Base-by-base conservation (phyloP, 2,113 vertebrate species). In the Orthonyx spaldingii region DNA sequence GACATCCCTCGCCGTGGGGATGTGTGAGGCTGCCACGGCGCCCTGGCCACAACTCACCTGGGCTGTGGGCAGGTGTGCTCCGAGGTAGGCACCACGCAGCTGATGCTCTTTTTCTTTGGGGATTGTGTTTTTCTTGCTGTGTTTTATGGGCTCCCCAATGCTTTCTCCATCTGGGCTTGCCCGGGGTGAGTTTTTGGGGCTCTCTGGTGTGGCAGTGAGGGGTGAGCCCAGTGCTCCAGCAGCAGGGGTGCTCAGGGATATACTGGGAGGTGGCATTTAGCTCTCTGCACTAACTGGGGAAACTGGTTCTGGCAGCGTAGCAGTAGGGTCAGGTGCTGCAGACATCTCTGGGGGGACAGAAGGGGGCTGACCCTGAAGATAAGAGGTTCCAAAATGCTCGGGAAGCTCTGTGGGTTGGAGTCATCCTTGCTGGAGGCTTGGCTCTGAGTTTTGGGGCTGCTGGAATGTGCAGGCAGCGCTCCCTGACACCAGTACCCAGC, bases 21-120 rank as follows among this genome's bases (percentile, higher is more conserved):
- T 4, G 0, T 0, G 4, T 0, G 6, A 35, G 42, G 75, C 41
- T 37, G 56, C 16, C 2, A 1, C 39, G 1, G 6, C 30, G n/a
- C 16, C 66, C 22, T 42, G 0, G 1, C 39, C 19, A 1, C 21
- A 76, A 3, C 19, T 72, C 93, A 1, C 66, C 17, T 0, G 16
- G 63, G 71, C 13, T 56, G 41, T 3, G 55, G 37, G 37, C 39
- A 42, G 66, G 46, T 20, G 35, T 39, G 39, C 3, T 23, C 8
- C 15, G 50, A 6, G 19, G 41, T 23, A 11, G 70, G 53, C 35
- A 3, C 18, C 2, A 0, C 0, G 8, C 4, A 13, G 16, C 47
- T 6, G 1, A 9, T 5, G 63, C 59, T 24, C 8, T 27, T 69
- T 27, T 37, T 11, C 42, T 75, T 24, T 17, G 47, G n/a, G 32